Conservation (phyloP, 2,888 invertebrate genomes). For the Tenthredo mesomela region DNA sequence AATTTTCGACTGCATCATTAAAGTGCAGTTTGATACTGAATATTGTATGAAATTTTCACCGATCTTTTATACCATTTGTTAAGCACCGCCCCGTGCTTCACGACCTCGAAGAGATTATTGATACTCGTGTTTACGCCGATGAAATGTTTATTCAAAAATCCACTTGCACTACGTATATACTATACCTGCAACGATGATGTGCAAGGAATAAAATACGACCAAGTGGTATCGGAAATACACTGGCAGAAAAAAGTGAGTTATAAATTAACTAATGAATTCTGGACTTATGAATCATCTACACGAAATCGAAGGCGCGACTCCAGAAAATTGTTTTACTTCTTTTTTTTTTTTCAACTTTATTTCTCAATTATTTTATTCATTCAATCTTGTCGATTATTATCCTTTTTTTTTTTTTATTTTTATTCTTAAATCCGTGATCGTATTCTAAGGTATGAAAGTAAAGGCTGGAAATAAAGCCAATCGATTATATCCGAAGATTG, state of each 20-base stretch:
- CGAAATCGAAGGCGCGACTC: neutral
- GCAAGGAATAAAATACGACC: neutral
- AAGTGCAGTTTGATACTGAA: constrained; percentile 27
- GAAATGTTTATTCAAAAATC: neutral
- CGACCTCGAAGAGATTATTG: neutral
- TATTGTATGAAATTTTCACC: neutral
- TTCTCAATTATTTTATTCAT: neutral
- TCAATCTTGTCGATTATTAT: neutral
- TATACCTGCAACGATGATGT: neutral
- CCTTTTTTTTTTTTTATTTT: neutral
- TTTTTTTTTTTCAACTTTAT: too few species aligned
- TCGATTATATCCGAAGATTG: neutral
- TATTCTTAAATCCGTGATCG: neutral
- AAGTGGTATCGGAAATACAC: neutral
- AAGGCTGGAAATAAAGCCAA: neutral
- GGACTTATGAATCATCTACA: neutral
- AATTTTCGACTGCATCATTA: constrained; percentile 18
- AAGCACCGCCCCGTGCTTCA: neutral
- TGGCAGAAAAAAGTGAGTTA: neutral
- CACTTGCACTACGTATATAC: neutral
- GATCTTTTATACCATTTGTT: constrained; percentile 30
- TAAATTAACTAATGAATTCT: neutral
- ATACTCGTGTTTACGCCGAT: constrained; percentile 3
- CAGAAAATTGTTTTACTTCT: too few species aligned
- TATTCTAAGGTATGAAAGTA: neutral